phyloP scores from a whole-genome alignment of 2,797 vertebrate genomes.

The Pyrocephalus nanus region DNA sequence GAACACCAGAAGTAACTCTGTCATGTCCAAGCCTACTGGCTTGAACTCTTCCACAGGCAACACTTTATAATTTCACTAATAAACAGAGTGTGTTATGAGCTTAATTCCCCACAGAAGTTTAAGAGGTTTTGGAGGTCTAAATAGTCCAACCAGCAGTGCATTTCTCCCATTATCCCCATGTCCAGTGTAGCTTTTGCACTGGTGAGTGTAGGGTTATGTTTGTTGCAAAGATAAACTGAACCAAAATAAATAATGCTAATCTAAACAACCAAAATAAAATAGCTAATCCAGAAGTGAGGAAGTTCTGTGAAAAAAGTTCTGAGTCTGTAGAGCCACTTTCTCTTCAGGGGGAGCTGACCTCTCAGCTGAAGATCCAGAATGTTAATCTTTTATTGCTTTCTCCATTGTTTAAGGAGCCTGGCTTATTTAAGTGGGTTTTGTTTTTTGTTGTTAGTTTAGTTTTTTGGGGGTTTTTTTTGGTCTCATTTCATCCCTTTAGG shows the following conservation, averaged over 20 bases:
- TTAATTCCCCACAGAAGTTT: neutral
- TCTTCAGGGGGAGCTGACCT: neutral
- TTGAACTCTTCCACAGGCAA: neutral
- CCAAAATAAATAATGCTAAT: no score
- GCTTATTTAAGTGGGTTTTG: neutral
- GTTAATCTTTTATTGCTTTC: neutral
- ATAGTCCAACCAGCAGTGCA: neutral
- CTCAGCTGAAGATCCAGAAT: neutral
- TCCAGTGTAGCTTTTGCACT: neutral
- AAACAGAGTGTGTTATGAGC: neutral
- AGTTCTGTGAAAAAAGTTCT: neutral
- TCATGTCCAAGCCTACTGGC: neutral
- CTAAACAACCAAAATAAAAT: no score
- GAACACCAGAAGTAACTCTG: neutral
- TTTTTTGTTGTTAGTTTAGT: no score
- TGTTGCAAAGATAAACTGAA: neutral
- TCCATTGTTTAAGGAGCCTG: neutral
- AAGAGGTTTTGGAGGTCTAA: neutral
- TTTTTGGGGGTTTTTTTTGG: neutral
- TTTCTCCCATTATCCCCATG: neutral
- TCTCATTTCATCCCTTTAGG: neutral
- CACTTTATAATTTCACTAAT: neutral
- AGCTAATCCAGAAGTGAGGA: neutral
- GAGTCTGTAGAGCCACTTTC: neutral
- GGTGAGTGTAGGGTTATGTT: neutral